Evolutionary conservation across 2,797 vertebrate species (phyloP).

Genomic region (Bradypus variegatus): DNA sequence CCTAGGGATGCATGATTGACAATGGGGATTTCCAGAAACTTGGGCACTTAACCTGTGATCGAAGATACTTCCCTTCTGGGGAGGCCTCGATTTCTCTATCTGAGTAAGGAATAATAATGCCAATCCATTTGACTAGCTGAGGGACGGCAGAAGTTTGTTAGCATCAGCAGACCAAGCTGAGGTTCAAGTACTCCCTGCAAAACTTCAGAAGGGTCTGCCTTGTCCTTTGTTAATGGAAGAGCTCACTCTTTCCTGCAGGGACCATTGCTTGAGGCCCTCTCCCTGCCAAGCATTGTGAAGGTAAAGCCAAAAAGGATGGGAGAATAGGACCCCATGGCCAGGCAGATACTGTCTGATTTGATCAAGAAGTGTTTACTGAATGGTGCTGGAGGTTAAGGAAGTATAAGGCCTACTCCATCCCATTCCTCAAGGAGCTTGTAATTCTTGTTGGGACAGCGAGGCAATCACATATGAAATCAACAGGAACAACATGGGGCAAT

Average conservation of each 20-base stretch:
- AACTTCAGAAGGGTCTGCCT: neutral
- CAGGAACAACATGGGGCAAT: no score
- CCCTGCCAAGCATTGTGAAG: no score
- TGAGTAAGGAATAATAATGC: neutral
- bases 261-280: neutral
- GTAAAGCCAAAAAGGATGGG: neutral
- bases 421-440: neutral
- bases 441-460: neutral
- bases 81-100: neutral
- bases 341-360: accelerated
- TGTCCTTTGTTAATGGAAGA: neutral
- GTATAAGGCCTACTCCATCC: neutral
- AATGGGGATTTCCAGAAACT: neutral
- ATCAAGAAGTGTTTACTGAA: neutral
- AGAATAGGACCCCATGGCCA: neutral
- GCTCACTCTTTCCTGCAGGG: neutral
- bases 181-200: neutral
- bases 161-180: neutral
- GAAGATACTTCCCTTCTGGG: neutral
- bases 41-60: neutral
- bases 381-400: neutral
- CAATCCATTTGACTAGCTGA: neutral
- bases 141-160: neutral
- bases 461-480: neutral
- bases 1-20: accelerated